phyloP scores from a whole-genome alignment of 2,797 vertebrate genomes.

The Peromyscus nudipes region DNA sequence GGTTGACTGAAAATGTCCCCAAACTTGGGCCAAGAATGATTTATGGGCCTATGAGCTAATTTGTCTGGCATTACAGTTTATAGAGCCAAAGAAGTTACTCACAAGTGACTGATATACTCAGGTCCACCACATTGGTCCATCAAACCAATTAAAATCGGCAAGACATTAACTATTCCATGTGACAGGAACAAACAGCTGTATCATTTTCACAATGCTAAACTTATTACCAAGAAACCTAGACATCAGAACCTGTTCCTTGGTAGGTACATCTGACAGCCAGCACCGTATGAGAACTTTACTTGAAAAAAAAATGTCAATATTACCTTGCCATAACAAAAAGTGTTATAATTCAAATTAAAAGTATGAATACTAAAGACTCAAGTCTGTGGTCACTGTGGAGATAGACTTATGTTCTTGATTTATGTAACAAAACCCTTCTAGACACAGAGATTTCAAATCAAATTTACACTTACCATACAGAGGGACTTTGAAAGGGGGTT shows the following conservation, averaged over 20 bases:
- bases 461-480: neutral
- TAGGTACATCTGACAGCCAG: neutral
- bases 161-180: neutral
- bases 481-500: neutral
- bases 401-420: neutral
- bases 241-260: neutral
- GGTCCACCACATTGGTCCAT: neutral
- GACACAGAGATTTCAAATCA: constrained; percentile 29
- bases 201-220: neutral
- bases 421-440: constrained; percentile 33
- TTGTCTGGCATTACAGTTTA: constrained; percentile 10
- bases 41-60: constrained; percentile 28
- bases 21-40: constrained; percentile 49
- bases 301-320: neutral
- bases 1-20: constrained; percentile 31
- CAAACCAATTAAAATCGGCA: neutral
- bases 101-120: neutral
- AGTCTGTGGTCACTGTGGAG: neutral
- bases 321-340: constrained; percentile 18
- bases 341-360: constrained; percentile 41
- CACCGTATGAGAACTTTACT: neutral
- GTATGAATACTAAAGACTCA: neutral
- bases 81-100: neutral
- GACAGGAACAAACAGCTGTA: neutral
- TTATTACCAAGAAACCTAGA: neutral